Percentiles rank a stretch among this genome's conserved stretches.
phyloP scores from a whole-genome alignment of 2,797 vertebrate genomes.

The Sebastes itinus region DNA sequence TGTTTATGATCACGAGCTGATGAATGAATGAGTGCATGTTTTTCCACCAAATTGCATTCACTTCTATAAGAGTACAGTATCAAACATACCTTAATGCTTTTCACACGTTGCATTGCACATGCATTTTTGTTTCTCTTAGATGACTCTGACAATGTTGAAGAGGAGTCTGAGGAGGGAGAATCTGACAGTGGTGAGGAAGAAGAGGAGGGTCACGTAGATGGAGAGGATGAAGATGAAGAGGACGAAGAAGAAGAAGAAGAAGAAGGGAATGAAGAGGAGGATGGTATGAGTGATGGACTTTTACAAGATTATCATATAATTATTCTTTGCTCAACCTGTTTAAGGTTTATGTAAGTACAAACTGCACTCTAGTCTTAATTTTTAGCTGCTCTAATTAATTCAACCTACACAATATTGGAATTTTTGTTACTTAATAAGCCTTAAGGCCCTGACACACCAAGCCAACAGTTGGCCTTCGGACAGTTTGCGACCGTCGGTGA shows the following conservation, averaged over 20 bases:
- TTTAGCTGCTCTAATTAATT: neutral
- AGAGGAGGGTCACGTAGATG: constrained; percentile 68
- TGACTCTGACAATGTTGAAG: constrained; percentile 81
- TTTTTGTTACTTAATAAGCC: neutral
- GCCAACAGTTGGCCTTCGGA: too few species aligned
- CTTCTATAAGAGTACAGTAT: neutral
- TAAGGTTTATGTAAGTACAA: neutral
- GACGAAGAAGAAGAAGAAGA: constrained; percentile 77
- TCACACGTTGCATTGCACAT: neutral
- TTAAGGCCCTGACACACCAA: too few species aligned
- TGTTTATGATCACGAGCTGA: neutral
- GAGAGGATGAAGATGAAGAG: constrained; percentile 75
- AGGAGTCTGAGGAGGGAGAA: constrained; percentile 83
- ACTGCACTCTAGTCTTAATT: neutral
- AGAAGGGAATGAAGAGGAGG: constrained; percentile 77
- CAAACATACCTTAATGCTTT: neutral
- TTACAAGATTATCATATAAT: neutral
- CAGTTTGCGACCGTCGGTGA: too few species aligned
- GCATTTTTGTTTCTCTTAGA: constrained; percentile 60
- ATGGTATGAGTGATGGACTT: constrained; percentile 57
- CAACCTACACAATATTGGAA: neutral
- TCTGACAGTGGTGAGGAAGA: constrained; percentile 78
- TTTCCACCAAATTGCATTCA: neutral
- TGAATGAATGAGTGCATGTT: neutral
- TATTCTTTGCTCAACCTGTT: neutral